These are phyloP conservation scores for Tetramorium simillimum DNA, from an alignment of 1,140 invertebrate species.

Conservation along the genomic window DNA sequence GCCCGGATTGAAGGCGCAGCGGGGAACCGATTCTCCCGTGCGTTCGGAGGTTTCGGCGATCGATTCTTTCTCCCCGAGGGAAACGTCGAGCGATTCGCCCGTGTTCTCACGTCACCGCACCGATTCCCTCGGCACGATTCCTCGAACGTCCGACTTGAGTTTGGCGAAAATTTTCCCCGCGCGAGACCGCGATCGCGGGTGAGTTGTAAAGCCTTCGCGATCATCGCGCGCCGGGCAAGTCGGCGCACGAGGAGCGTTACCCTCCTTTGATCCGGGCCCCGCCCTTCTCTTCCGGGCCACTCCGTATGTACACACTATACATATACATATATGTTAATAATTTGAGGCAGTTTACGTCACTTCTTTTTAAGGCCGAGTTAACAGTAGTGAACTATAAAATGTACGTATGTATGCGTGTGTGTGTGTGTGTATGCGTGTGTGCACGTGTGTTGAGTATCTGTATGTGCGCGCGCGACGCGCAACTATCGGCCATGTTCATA, in stretches of 20 bases:
- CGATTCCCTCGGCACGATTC: background rate
- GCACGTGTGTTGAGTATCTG: background rate
- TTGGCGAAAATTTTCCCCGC: background rate
- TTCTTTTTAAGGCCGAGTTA: conserved; percentile 76
- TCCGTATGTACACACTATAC: conserved; percentile 46
- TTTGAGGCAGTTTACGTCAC: conserved; percentile 77
- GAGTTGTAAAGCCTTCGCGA: background rate
- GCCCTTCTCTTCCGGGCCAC: conserved; percentile 22
- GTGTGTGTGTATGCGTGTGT: background rate
- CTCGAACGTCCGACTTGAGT: background rate
- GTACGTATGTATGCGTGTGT: background rate
- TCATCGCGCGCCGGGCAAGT: background rate
- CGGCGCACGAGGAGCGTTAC: background rate
- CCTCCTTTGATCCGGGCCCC: background rate
- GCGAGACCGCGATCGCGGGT: background rate
- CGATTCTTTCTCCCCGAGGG: background rate
- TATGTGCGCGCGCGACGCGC: conserved; percentile 33
- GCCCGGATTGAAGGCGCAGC: background rate
- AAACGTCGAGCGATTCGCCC: background rate
- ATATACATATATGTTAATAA: conserved; percentile 72
- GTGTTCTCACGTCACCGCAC: background rate
- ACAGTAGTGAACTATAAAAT: conserved; percentile 72
- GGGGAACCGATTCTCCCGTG: background rate
- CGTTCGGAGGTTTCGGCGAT: background rate
- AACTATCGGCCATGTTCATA: conserved; percentile 55